Evolutionary conservation across 2,113 vertebrate species (phyloP).

Genomic region (Monarcha castaneiventris): DNA sequence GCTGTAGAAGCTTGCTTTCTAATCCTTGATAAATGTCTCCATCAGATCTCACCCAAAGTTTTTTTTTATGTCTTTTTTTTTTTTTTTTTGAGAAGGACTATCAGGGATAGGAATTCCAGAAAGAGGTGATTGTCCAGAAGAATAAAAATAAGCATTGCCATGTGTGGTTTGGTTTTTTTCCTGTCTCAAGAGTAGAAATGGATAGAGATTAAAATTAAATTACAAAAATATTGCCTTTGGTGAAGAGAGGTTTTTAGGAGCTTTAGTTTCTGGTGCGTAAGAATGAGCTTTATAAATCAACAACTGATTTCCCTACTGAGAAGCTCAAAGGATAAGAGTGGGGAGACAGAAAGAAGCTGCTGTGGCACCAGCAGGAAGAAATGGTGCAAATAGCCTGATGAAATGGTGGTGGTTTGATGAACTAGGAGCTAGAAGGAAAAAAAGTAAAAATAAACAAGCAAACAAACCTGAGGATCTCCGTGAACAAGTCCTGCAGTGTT

Average conservation of each 20-base stretch:
- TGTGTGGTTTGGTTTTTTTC: neutral
- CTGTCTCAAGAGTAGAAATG: neutral
- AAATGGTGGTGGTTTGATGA: neutral
- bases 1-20: neutral
- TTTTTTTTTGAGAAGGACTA: neutral
- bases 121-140: neutral
- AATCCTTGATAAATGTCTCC: neutral
- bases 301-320: constrained; percentile 31
- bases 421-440: neutral
- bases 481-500: neutral
- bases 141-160: neutral
- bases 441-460: neutral
- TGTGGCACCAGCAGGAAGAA: neutral
- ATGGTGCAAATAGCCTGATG: neutral
- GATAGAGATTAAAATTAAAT: constrained; percentile 14
- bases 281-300: constrained; percentile 42
- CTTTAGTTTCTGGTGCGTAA: neutral
- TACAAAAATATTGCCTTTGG: neutral
- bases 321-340: neutral
- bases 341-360: neutral
- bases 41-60: neutral
- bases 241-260: constrained; percentile 17
- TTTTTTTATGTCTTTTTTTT: neutral
- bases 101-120: neutral
- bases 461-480: neutral